Conservation (phyloP, 2,113 vertebrate species). For the Catharus minimus region DNA sequence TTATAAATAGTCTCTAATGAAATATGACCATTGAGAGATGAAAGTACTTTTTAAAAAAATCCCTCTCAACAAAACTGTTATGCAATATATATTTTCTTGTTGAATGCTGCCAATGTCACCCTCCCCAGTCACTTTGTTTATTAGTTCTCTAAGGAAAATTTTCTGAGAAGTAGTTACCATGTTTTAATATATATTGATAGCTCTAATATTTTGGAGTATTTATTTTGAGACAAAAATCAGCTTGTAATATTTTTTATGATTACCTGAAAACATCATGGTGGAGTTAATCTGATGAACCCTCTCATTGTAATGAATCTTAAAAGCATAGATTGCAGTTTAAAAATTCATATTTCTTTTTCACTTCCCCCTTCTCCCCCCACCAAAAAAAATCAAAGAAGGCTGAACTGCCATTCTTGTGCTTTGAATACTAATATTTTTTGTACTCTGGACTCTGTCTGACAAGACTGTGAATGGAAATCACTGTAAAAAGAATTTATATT, state of each 20-base stretch:
- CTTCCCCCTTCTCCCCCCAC: fast-evolving
- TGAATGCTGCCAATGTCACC: background rate
- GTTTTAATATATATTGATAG: background rate
- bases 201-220: background rate
- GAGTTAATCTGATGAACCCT: background rate
- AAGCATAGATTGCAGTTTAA: background rate
- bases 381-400: fast-evolving
- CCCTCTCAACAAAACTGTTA: background rate
- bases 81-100: background rate
- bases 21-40: background rate
- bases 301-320: background rate
- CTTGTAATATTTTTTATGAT: background rate
- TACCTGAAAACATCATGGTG: background rate
- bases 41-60: background rate
- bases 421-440: background rate
- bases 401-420: background rate
- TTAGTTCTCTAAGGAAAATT: background rate
- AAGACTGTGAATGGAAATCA: background rate
- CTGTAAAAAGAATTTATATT: background rate
- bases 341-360: background rate
- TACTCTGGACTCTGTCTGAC: background rate
- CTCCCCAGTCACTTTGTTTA: background rate
- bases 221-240: background rate
- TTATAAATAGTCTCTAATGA: background rate
- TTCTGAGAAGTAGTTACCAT: background rate